Evolutionary conservation across 2,113 vertebrate species (phyloP), one percentile per base, ranked within the genome.

Genomic region (Anser cygnoides): DNA sequence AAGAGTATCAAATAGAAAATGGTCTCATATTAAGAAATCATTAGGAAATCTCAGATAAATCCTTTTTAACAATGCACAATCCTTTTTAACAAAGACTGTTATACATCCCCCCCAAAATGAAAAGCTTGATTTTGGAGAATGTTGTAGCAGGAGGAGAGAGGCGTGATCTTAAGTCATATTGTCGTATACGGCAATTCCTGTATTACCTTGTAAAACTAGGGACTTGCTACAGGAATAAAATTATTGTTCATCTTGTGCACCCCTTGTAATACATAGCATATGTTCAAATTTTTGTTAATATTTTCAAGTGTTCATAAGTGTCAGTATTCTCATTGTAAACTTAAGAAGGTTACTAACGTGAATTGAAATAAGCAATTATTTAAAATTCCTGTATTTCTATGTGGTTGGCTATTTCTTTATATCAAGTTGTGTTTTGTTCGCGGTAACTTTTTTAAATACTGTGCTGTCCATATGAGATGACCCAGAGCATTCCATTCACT

Each of bases 11-110:
- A 67, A 67, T 89, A 41, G 63, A 90, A 95, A 87, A 94, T 66
- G 76, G 70, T 79, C 8, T 94, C 43, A 54, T 95, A 52, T 65
- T 94, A 96, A 80, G 33, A 87, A 84, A 73, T 7, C 26, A 58
- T 28, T 76, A 46, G 39, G 28, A 87, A 62, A 76, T 83, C 78
- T 78, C 29, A 25, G 49, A 31, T 75, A 82, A 89, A 77, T 94
- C 29, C 8, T 43, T 78, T 7, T 81, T 78, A 87, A 8, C 4
- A 54, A 2, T 65, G 9, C 4, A 17, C 35, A 89, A 77, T 94
- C 29, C 8, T 43, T 78, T 7, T 81, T 78, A 87, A 8, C 4
- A 54, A 2, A 54, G 4, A 82, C 25, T 85, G 13, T 76, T 11
- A 44, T 43, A 50, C 14, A 16, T 33, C 17, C 23, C 3, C 22